Evolutionary conservation across 2,113 vertebrate genomes (phyloP).

Genomic region (Clarias macrocephalus): DNA sequence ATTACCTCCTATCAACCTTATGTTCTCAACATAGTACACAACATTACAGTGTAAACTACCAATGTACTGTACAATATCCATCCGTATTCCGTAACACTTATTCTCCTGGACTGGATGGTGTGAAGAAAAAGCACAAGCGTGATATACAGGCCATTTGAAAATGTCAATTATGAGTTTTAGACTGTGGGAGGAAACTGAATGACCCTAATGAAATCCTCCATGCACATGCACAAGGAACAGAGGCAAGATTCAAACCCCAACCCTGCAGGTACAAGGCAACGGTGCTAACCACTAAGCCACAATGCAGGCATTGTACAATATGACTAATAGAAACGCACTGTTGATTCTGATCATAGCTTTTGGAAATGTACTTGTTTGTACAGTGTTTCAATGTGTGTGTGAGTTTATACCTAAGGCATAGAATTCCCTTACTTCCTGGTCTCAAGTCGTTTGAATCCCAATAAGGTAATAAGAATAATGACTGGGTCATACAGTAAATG

Average conservation of each 20-base stretch:
- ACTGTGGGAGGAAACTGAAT: too few species aligned
- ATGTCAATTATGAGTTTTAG: too few species aligned
- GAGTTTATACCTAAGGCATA: neutral
- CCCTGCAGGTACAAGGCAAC: too few species aligned
- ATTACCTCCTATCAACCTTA: neutral
- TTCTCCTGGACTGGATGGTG: too few species aligned
- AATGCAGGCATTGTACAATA: neutral
- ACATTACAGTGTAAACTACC: neutral
- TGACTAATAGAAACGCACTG: neutral
- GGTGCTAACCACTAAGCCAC: too few species aligned
- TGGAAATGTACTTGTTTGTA: neutral
- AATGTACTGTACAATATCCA: neutral
- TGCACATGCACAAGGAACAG: too few species aligned
- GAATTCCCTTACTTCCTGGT: constrained; percentile 43
- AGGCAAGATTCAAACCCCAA: too few species aligned
- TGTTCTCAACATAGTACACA: neutral
- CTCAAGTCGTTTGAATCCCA: neutral
- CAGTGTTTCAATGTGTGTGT: neutral
- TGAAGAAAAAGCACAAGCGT: too few species aligned
- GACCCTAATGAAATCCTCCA: too few species aligned
- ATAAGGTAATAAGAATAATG: constrained; percentile 8
- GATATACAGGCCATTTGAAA: too few species aligned
- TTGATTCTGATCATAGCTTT: neutral
- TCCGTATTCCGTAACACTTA: too few species aligned
- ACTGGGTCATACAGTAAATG: neutral